Conservation (phyloP, 2,888 invertebrate genomes). For the Gastrophysa polygoni region DNA sequence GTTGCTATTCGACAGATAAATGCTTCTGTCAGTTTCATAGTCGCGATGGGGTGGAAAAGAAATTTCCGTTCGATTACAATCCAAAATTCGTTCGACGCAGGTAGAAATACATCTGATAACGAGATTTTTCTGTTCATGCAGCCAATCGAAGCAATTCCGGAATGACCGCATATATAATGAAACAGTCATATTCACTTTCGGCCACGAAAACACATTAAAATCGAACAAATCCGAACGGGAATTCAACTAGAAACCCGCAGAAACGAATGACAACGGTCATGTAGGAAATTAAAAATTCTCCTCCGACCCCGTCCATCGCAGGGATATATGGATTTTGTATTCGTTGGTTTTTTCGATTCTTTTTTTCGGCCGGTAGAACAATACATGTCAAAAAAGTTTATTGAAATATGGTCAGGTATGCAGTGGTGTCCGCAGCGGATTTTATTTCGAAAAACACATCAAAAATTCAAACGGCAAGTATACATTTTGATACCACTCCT, state of each 20-base stretch:
- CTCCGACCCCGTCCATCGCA: not conserved
- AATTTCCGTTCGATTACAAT: constrained; percentile 24
- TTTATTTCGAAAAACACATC: too few species aligned
- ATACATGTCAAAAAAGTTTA: not conserved
- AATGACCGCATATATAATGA: constrained; percentile 51
- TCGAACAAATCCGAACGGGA: constrained; percentile 54
- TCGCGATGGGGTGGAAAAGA: constrained; percentile 13
- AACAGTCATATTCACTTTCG: constrained; percentile 50
- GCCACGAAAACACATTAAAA: constrained; percentile 55
- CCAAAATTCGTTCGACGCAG: constrained; percentile 23
- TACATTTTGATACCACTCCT: too few species aligned
- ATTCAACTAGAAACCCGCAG: constrained; percentile 52
- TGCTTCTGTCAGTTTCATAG: not conserved
- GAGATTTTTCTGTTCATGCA: constrained; percentile 36
- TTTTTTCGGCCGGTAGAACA: not conserved
- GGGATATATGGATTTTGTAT: not conserved
- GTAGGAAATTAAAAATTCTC: constrained; percentile 37
- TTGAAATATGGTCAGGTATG: not conserved
- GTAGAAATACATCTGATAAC: too few species aligned
- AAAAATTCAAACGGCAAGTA: too few species aligned
- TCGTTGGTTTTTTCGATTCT: not conserved
- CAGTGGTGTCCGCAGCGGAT: too few species aligned
- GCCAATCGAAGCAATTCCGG: constrained; percentile 50
- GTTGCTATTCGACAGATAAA: not conserved
- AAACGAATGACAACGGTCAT: constrained; percentile 48